Evolutionary conservation across 2,888 invertebrate genomes (phyloP).

Genomic region (Lasioglossum malachurum): DNA sequence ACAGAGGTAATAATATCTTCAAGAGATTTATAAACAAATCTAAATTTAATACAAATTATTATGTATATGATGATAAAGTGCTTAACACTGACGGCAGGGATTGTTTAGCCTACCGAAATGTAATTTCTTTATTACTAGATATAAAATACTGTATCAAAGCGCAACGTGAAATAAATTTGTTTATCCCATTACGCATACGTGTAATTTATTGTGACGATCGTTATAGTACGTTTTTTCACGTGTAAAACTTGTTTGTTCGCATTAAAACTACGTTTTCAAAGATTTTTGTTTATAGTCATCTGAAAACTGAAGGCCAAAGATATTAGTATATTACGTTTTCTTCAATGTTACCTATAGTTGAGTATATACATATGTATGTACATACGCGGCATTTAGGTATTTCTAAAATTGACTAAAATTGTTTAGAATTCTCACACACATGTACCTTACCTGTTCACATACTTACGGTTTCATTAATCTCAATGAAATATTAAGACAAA

Average conservation of each 20-base stretch:
- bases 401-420: neutral
- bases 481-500: constrained; percentile 66
- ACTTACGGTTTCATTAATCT: constrained; percentile 75
- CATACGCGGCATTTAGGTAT: neutral
- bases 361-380: constrained; percentile 7
- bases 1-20: constrained; percentile 31
- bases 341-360: constrained; percentile 45
- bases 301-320: constrained; percentile 76
- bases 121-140: constrained; percentile 35
- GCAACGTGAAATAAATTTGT: constrained; percentile 42
- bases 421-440: constrained; percentile 23
- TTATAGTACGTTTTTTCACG: constrained; percentile 13
- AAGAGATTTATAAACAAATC: constrained; percentile 29
- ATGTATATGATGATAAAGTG: neutral
- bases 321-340: constrained; percentile 65
- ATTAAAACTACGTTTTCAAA: constrained; percentile 25
- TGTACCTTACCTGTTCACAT: constrained; percentile 79
- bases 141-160: constrained; percentile 27
- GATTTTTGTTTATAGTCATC: constrained; percentile 60
- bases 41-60: constrained; percentile 23
- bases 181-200: constrained; percentile 15
- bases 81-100: constrained; percentile 16
- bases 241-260: constrained; percentile 11
- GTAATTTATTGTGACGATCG: constrained; percentile 36
- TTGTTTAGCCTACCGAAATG: constrained; percentile 16